phyloP scores from a whole-genome alignment of 92 coral and sea anemone species.

The Porites lobata region DNA sequence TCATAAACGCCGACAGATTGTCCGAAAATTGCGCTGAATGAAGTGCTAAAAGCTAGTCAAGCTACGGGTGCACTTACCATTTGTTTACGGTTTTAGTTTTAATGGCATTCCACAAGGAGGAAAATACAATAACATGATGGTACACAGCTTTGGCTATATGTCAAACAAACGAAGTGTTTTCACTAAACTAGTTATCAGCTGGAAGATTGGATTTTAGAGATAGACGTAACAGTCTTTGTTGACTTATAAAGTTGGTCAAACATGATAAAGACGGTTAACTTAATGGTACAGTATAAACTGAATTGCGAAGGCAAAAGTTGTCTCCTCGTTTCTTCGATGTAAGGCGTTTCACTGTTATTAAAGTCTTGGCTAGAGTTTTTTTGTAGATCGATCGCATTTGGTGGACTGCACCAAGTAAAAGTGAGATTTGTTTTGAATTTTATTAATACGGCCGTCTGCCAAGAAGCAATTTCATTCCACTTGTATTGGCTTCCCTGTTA shows the following conservation, averaged over 20 bases:
- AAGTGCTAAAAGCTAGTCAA: constrained; percentile 13
- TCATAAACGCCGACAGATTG: constrained; percentile 48
- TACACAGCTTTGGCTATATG: background rate
- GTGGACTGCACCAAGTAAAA: no score
- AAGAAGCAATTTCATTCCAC: background rate
- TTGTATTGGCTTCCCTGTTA: background rate
- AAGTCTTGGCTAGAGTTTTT: background rate
- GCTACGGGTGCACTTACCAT: background rate
- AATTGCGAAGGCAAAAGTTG: background rate
- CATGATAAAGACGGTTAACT: no score
- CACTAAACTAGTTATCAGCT: constrained; percentile 6
- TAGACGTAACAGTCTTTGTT: background rate
- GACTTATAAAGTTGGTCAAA: no score
- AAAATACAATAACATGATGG: background rate
- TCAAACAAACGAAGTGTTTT: constrained; percentile 34
- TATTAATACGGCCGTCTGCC: background rate
- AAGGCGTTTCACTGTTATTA: background rate
- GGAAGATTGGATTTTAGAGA: background rate
- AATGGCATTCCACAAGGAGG: constrained; percentile 3
- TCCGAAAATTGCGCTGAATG: constrained; percentile 3
- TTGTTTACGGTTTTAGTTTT: constrained; percentile 27
- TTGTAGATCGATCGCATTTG: background rate
- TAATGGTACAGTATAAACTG: background rate
- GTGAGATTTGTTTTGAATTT: background rate
- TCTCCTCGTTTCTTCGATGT: background rate